Evolutionary conservation across 2,113 vertebrate genomes (phyloP).

Genomic region (Pseudolaguvia tuberculata): DNA sequence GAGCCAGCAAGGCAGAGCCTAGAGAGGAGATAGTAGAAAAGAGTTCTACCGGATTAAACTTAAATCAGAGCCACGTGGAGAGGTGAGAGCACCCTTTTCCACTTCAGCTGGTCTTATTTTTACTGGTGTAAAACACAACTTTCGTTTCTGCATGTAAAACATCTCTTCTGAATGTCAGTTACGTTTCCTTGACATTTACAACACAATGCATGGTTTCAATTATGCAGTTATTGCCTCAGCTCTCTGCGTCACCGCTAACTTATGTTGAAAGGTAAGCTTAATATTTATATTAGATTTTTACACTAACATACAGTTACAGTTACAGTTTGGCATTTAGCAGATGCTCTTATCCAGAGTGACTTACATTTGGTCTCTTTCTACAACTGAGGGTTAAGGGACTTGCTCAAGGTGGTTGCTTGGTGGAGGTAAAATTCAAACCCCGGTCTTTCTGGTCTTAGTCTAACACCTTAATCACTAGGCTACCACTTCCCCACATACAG

Average conservation of each 20-base stretch:
- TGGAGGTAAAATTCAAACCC: no score
- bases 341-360: no score
- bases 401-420: no score
- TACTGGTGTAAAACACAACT: constrained; percentile 62
- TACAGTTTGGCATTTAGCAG: no score
- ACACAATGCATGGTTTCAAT: constrained; percentile 66
- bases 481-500: no score
- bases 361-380: no score
- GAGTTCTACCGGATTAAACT: constrained; percentile 71
- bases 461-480: no score
- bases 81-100: constrained; percentile 58
- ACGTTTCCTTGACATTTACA: constrained; percentile 60
- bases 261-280: background rate
- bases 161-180: constrained; percentile 48
- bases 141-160: constrained; percentile 62
- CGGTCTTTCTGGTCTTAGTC: no score
- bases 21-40: constrained; percentile 53
- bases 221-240: constrained; percentile 58
- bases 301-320: no score
- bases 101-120: constrained; percentile 30
- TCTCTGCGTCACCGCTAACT: background rate
- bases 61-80: constrained; percentile 76
- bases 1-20: constrained; percentile 53
- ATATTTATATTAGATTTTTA: background rate
- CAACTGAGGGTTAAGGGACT: no score